These are phyloP conservation scores for Pachypanchax playfairii DNA, from an alignment of 2,113 vertebrate genomes.

Conservation along the genomic window DNA sequence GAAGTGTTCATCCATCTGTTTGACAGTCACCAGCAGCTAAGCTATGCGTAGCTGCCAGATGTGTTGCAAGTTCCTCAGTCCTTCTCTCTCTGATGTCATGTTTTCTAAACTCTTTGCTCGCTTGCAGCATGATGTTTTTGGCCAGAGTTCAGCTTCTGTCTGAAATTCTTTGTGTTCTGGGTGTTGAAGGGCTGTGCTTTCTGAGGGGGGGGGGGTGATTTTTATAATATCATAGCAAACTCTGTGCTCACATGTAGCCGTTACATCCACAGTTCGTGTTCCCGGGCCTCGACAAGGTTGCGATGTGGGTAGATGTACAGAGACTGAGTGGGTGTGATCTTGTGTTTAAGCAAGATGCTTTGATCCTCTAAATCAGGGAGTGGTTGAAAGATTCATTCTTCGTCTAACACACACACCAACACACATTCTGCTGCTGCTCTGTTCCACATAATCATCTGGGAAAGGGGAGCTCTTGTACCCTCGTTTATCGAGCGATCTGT, in stretches of 20 bases:
- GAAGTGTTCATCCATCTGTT: conserved; percentile 66
- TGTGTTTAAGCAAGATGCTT: conserved; percentile 46
- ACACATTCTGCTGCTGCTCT: conserved; percentile 38
- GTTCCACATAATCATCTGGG: conserved; percentile 38
- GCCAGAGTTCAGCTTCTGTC: conserved; percentile 39
- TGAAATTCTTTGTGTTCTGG: conserved; percentile 33
- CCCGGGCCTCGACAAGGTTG: conserved; percentile 7
- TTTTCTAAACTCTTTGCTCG: conserved; percentile 52
- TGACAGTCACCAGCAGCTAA: conserved; percentile 60
- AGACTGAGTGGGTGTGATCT: conserved; percentile 46
- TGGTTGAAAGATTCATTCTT: conserved; percentile 51
- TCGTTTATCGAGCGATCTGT: not conserved
- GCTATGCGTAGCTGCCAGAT: conserved; percentile 64
- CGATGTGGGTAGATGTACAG: conserved; percentile 33
- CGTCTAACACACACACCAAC: conserved; percentile 20
- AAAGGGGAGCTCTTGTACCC: conserved; percentile 5
- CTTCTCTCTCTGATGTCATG: conserved; percentile 57
- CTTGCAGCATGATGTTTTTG: conserved; percentile 59
- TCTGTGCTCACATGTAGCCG: conserved; percentile 20
- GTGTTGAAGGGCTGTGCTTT: conserved; percentile 27
- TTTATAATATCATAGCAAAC: conserved; percentile 6
- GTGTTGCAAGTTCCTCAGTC: conserved; percentile 59
- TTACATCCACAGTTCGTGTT: conserved; percentile 14
- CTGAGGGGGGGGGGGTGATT: not conserved
- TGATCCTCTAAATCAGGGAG: conserved; percentile 57